These are phyloP conservation scores for Remorina albescens DNA, from an alignment of 2,797 vertebrate genomes.

Conservation along the genomic window DNA sequence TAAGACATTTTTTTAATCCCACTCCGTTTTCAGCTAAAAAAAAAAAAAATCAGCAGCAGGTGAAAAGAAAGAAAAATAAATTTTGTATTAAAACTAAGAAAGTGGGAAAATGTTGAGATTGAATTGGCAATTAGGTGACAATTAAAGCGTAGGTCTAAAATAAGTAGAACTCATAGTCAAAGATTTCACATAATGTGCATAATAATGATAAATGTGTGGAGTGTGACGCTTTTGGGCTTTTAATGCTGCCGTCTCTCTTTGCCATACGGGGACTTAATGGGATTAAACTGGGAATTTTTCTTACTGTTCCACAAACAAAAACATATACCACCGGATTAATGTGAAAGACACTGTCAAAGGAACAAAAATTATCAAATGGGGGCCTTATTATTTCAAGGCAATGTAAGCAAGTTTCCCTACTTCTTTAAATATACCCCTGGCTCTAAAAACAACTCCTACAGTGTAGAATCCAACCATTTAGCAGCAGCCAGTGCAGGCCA, in stretches of 20 bases:
- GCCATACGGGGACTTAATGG: background rate
- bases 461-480: conserved; percentile 61
- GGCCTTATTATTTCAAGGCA: background rate
- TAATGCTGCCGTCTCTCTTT: background rate
- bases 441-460: conserved; percentile 53
- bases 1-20: conserved; percentile 32
- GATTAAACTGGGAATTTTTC: conserved; percentile 7
- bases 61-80: conserved; percentile 7
- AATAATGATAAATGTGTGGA: background rate
- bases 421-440: conserved; percentile 29
- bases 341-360: conserved; percentile 5
- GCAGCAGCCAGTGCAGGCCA: conserved; percentile 60
- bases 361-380: background rate
- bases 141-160: conserved; percentile 14
- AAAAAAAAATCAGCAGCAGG: conserved; percentile 2
- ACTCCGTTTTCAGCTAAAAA: conserved; percentile 9
- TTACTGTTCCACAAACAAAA: background rate
- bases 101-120: conserved; percentile 10
- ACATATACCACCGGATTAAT: background rate
- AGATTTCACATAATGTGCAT: background rate
- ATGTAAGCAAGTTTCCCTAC: background rate
- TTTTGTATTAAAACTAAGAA: background rate
- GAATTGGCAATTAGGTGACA: conserved; percentile 40
- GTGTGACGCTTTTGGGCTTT: background rate
- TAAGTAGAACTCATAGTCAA: background rate